Evolutionary conservation across 2,113 vertebrate species (phyloP), one percentile per base, ranked within the genome.

Genomic region (Leptobrachium leishanense): DNA sequence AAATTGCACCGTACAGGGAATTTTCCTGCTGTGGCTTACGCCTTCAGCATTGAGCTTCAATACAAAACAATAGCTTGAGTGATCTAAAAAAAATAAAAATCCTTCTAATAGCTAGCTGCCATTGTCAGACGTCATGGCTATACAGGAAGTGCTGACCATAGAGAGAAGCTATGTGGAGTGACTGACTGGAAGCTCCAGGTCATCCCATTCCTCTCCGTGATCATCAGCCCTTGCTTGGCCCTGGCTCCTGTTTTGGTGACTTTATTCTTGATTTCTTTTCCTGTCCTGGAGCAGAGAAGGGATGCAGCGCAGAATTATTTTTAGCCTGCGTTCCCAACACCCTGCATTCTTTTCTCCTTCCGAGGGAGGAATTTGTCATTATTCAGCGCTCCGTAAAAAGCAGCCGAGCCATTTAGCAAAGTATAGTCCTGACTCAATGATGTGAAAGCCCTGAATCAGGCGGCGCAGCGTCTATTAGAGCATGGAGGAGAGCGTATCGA

Each of bases 341-440:
- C 54, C 68, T 50, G 55, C 76, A 77, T 71, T 63, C 55, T 77
- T 63, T 62, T 62, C 67, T 41, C 31, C 67, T 44, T 57, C 11
- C 15, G 55, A 57, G 46, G 46, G 64, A 76, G 43, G 40, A 53
- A 71, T 71, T n/a, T 53, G 43, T 20, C 68, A 71, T 31, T 53
- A 44, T n/a, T 53, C n/a, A 71, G 68, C 20, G 5, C 20, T 12
- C 68, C 9, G n/a, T 39, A 39, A 68, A 50, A 20, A 71, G 68
- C 44, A 71, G 11, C 39, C 20, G 68, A 5, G 68, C 42, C 43
- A 44, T 43, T 53, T 39, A n/a, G 68, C 15, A 53, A 39, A n/a
- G 44, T 41, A 68, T 43, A 42, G 20, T 65, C 7, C 7, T 65
- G 63, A 65, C 8, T n/a, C 63, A 65, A 40, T 12, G 13, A 59